These are phyloP conservation scores for Trachelipus rathkii DNA, from an alignment of 1,140 invertebrate species.

Conservation along the genomic window DNA sequence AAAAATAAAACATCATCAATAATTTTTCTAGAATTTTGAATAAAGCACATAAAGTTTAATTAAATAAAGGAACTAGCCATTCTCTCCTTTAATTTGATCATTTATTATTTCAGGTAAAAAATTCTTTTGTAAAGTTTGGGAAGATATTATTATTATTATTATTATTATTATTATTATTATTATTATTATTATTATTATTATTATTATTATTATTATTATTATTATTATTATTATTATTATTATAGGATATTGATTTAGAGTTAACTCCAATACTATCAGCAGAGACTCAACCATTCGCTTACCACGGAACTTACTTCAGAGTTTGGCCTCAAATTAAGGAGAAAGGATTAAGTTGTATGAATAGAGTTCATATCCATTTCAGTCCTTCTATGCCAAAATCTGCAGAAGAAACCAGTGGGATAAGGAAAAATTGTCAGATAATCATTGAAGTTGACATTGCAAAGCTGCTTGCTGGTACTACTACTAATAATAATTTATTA, in stretches of 20 bases:
- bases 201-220: background rate
- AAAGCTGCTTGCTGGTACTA: background rate
- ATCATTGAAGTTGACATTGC: background rate
- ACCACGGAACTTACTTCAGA: background rate
- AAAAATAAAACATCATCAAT: too few relatives aligned
- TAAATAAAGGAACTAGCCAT: background rate
- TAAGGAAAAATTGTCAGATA: background rate
- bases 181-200: background rate
- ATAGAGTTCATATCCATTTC: conserved; percentile 8
- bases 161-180: background rate
- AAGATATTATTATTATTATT: background rate
- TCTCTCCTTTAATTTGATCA: background rate
- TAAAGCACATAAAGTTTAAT: too few relatives aligned
- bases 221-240: background rate
- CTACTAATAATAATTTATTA: too few relatives aligned
- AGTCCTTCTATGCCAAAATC: background rate
- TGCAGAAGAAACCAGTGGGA: background rate
- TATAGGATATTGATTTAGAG: background rate
- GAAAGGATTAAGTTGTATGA: conserved; percentile 8
- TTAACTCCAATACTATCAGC: background rate
- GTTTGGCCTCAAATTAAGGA: background rate
- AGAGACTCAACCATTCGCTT: background rate
- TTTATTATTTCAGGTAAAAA: background rate
- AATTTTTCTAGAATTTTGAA: too few relatives aligned
- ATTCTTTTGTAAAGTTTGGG: background rate